phyloP scores from a whole-genome alignment of 2,888 invertebrate species.

The Philereme vetulata region DNA sequence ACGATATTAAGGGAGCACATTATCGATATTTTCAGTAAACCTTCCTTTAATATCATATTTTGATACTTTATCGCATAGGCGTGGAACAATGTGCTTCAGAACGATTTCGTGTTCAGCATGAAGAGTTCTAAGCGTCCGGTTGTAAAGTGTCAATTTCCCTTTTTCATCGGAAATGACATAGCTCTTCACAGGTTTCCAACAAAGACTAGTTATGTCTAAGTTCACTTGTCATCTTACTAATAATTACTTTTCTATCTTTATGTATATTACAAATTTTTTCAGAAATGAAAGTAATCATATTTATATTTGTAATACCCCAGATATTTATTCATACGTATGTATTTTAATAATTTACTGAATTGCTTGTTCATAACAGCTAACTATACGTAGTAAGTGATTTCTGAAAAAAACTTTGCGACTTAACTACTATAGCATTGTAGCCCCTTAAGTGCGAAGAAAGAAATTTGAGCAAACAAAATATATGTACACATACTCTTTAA shows the following conservation, averaged over 20 bases:
- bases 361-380: too few relatives aligned
- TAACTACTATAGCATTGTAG: not conserved
- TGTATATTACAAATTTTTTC: too few relatives aligned
- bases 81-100: slow-evolving; percentile 11
- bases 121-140: slow-evolving; percentile 41
- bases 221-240: too few relatives aligned
- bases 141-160: slow-evolving; percentile 53
- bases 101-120: slow-evolving; percentile 18
- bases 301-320: too few relatives aligned
- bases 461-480: not conserved
- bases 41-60: not conserved
- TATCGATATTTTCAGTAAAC: not conserved
- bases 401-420: too few relatives aligned
- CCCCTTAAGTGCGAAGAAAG: not conserved
- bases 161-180: slow-evolving; percentile 40
- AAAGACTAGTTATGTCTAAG: too few relatives aligned
- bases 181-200: slow-evolving; percentile 10
- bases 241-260: too few relatives aligned
- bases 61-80: slow-evolving; percentile 7
- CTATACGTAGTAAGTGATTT: too few relatives aligned
- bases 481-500: not conserved
- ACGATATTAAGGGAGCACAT: not conserved
- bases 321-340: too few relatives aligned
- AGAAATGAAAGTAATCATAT: too few relatives aligned
- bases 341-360: too few relatives aligned